Evolutionary conservation across 1,140 invertebrate genomes (phyloP).

Genomic region (Antheraea mylitta): DNA sequence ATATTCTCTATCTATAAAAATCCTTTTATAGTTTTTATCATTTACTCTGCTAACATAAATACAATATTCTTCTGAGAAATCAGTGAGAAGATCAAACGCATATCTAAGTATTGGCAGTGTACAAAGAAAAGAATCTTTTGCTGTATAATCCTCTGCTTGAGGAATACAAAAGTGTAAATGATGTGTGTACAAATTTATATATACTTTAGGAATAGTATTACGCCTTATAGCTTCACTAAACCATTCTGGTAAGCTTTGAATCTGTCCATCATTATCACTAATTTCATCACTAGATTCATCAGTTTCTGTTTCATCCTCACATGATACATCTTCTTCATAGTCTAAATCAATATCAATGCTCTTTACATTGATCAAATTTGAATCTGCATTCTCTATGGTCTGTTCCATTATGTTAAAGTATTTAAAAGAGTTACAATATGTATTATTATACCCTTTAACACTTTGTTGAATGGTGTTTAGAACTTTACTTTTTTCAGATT

Average conservation of each 20-base stretch:
- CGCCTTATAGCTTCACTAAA: slow-evolving; percentile 81
- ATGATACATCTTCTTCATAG: not conserved
- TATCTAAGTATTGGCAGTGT: slow-evolving; percentile 82
- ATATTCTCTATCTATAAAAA: slow-evolving; percentile 46
- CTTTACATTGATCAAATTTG: not conserved
- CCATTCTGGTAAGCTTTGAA: slow-evolving; percentile 80
- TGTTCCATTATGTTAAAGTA: slow-evolving; percentile 72
- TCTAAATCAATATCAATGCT: not conserved
- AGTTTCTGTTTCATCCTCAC: slow-evolving; percentile 12
- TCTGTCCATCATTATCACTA: slow-evolving; percentile 18
- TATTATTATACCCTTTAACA: slow-evolving; percentile 81
- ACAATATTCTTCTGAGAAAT: slow-evolving; percentile 54
- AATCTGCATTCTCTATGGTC: slow-evolving; percentile 12
- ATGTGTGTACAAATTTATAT: slow-evolving; percentile 84
- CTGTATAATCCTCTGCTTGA: slow-evolving; percentile 86
- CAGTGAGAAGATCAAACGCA: slow-evolving; percentile 82
- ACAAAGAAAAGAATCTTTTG: slow-evolving; percentile 80
- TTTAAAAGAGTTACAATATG: slow-evolving; percentile 78
- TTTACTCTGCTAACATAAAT: slow-evolving; percentile 62
- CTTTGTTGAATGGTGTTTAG: slow-evolving; percentile 80
- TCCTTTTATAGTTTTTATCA: slow-evolving; percentile 46
- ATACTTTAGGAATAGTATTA: slow-evolving; percentile 80
- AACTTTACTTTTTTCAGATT: slow-evolving; percentile 75
- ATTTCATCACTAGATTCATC: slow-evolving; percentile 16
- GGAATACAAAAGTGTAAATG: slow-evolving; percentile 83